These are phyloP conservation scores for Drosophila longiperda DNA, from an alignment of 2,888 invertebrate species.

Conservation along the genomic window DNA sequence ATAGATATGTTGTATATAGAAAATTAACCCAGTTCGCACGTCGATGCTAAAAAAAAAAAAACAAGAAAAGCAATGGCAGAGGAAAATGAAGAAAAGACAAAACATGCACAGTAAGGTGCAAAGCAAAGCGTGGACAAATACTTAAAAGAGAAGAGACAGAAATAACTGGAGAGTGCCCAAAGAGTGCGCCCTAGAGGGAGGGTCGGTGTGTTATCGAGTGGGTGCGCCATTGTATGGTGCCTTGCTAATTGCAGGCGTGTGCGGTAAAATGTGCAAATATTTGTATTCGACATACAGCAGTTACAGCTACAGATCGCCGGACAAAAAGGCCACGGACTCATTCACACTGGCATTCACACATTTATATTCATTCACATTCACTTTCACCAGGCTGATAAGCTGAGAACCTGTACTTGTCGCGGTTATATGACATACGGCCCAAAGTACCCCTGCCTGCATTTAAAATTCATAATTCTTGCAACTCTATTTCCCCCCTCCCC, in stretches of 20 bases:
- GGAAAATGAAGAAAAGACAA: slow-evolving; percentile 45
- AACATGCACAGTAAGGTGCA: slow-evolving; percentile 54
- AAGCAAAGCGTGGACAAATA: slow-evolving; percentile 45
- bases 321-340: slow-evolving; percentile 55
- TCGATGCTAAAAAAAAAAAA: slow-evolving; percentile 68
- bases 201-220: slow-evolving; percentile 2
- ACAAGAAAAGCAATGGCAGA: slow-evolving; percentile 45
- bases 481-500: slow-evolving; percentile 21
- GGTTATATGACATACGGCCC: slow-evolving; percentile 25
- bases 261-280: slow-evolving; percentile 40
- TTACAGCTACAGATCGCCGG: slow-evolving; percentile 30
- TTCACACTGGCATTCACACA: slow-evolving; percentile 38
- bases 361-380: slow-evolving; percentile 56
- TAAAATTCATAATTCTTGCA: slow-evolving; percentile 55
- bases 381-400: slow-evolving; percentile 70
- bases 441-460: slow-evolving; percentile 31
- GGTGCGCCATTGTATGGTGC: slow-evolving; percentile 46
- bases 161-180: slow-evolving; percentile 2
- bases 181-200: not conserved
- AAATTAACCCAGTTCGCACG: slow-evolving; percentile 80
- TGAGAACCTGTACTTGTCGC: slow-evolving; percentile 47
- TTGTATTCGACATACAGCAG: slow-evolving; percentile 28
- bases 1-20: slow-evolving; percentile 60
- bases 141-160: slow-evolving; percentile 7
- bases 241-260: slow-evolving; percentile 53